Evolutionary conservation across 2,888 invertebrate species (phyloP), one percentile per base, ranked within the genome.

Genomic region (Lithophane leautieri): DNA sequence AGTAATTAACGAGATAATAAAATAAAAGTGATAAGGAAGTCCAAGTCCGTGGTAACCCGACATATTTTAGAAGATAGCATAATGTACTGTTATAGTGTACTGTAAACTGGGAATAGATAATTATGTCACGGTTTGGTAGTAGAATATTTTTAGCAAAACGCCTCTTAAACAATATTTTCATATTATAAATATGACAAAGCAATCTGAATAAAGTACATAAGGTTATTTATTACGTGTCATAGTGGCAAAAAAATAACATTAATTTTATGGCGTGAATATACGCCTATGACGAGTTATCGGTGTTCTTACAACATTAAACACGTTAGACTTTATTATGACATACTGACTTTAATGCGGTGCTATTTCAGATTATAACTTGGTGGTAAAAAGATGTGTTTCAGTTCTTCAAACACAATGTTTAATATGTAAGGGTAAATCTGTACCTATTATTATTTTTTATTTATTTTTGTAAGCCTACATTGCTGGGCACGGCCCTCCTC

Each of bases 301-400:
- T 65, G 65, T 81, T 84, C 81, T 82, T 84, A 84, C 70, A 66
- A 58, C 70, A 81, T 75, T 84, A 75, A 66, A 72, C 69, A 82
- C 69, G 69, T 69, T 69, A 40, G 19, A 28, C 56, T 69, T 69
- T 75, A 80, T 60, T 81, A 84, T 84, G 84, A 69, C 16, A 50
- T 25, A 62, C 68, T 75, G 70, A 61, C 14, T 71, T 75, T 61
- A 63, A 52, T 58, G 47, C 63, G 28, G 4, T 1, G 76, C 19
- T 62, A 69, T 84, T 66, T 54, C 16, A 69, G n/a, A 9, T 58
- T 68, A 42, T 1, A 44, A 60, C 3, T 22, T 47, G n/a, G 8
- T n/a, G n/a, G 40, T 19, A 63, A 63, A 69, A 58, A 52, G 12
- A 47, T 47, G 22, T 4, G 14, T 22, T 54, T 34, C 6, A 34